A percentile compares a stretch with the other conserved stretches of the same genome.
phyloP scores from a whole-genome alignment of 2,797 vertebrate species.

The Cercopithecus hamlyni region DNA sequence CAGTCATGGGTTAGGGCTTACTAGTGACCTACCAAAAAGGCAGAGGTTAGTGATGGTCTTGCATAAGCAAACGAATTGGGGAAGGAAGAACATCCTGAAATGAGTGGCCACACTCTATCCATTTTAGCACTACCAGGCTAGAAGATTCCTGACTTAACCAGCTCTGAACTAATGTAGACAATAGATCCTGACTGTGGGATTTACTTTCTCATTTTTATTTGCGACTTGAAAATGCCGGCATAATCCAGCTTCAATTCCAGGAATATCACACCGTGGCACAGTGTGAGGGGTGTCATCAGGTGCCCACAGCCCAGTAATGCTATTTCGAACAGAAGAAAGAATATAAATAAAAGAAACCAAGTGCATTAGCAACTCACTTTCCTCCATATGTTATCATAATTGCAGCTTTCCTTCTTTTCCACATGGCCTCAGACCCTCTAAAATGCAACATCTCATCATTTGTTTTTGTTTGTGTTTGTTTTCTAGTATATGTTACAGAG shows the following conservation, averaged over 20 bases:
- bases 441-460: not conserved
- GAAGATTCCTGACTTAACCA: not conserved
- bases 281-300: not conserved
- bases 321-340: conserved; percentile 59
- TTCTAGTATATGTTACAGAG: not conserved
- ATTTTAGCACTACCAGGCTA: not conserved
- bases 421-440: not conserved
- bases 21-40: not conserved
- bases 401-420: conserved; percentile 25
- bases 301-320: conserved; percentile 15
- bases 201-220: conserved; percentile 49
- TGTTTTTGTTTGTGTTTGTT: conserved; percentile 46
- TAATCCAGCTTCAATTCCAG: not conserved
- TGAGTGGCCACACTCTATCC: not conserved
- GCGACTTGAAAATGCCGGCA: conserved; percentile 22
- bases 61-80: not conserved
- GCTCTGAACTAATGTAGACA: not conserved
- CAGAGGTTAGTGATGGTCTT: not conserved
- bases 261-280: conserved; percentile 15
- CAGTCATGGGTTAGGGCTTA: not conserved
- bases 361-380: conserved; percentile 36
- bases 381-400: conserved; percentile 51
- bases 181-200: not conserved
- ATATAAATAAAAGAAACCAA: conserved; percentile 62
- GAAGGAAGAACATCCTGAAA: not conserved